phyloP scores from a whole-genome alignment of 2,113 vertebrate genomes.

The Micromys minutus region DNA sequence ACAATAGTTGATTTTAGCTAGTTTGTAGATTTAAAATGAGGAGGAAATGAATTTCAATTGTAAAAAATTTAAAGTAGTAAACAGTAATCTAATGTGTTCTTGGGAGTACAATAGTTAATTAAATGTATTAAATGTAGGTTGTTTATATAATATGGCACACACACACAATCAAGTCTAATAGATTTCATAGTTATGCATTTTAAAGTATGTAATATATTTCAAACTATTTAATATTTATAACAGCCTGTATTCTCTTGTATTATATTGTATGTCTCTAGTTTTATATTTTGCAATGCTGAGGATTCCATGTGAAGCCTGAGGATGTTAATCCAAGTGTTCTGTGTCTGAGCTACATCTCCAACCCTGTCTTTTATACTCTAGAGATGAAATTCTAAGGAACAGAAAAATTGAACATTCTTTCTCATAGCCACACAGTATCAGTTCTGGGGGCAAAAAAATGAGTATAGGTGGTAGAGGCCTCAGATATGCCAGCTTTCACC shows the following conservation, averaged over 20 bases:
- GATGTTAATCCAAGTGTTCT: background rate
- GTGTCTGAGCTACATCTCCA: background rate
- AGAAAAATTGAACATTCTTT: background rate
- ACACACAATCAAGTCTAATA: background rate
- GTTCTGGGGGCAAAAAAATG: background rate
- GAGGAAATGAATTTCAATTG: background rate
- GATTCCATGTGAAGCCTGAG: background rate
- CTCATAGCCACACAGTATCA: background rate
- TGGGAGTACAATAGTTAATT: background rate
- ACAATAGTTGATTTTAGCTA: background rate
- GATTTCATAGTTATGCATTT: background rate
- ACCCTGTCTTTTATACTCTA: background rate
- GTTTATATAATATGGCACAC: background rate
- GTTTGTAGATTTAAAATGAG: background rate
- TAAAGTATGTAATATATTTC: background rate
- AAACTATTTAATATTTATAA: background rate
- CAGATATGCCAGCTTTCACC: background rate
- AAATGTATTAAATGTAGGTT: background rate
- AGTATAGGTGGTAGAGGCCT: background rate
- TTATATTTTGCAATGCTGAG: background rate
- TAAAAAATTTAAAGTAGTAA: too few relatives aligned
- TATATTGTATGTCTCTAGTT: background rate
- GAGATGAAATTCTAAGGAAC: background rate
- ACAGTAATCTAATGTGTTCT: background rate
- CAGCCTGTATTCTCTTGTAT: background rate